Percentiles rank a stretch among this genome's conserved stretches.
Evolutionary conservation across 2,113 vertebrate genomes (phyloP).

Genomic region (Oxygymnocypris stewartii): DNA sequence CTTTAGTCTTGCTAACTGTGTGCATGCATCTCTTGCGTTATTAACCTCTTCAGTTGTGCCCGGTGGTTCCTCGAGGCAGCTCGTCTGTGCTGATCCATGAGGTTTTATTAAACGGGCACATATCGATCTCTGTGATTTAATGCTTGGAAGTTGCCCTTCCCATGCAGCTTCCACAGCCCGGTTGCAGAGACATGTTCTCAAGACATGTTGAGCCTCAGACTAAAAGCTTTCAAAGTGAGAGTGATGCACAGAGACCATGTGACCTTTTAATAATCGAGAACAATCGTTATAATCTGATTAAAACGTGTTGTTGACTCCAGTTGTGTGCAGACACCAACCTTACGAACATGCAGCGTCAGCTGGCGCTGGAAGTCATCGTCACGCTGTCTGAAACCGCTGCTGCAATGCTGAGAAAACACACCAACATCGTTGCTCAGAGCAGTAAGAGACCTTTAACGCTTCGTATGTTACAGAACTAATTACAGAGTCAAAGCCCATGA

Average conservation of each 20-base stretch:
- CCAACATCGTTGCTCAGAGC: constrained; percentile 88
- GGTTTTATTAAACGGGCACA: constrained; percentile 48
- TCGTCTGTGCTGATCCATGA: constrained; percentile 32
- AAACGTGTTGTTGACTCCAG: constrained; percentile 66
- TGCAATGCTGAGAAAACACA: constrained; percentile 96
- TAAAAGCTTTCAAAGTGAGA: neutral
- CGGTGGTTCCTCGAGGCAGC: constrained; percentile 56
- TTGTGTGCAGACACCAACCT: constrained; percentile 90
- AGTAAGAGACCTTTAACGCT: constrained; percentile 77
- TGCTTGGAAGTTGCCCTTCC: constrained; percentile 41
- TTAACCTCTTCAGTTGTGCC: constrained; percentile 15
- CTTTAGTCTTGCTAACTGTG: too few species aligned
- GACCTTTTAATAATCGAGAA: neutral
- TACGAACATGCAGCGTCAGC: constrained; percentile 94
- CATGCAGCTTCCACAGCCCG: constrained; percentile 52
- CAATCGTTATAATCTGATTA: neutral
- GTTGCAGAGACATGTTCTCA: constrained; percentile 31
- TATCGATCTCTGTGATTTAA: constrained; percentile 42
- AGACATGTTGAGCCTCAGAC: neutral
- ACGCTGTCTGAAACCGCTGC: constrained; percentile 96
- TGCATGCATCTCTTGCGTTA: neutral
- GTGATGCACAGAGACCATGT: neutral
- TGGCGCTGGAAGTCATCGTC: constrained; percentile 95
- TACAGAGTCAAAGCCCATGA: neutral
- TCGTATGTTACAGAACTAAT: neutral